These are phyloP conservation scores for Pomatorhinus ruficollis DNA, from an alignment of 2,113 vertebrate genomes.

Conservation along the genomic window DNA sequence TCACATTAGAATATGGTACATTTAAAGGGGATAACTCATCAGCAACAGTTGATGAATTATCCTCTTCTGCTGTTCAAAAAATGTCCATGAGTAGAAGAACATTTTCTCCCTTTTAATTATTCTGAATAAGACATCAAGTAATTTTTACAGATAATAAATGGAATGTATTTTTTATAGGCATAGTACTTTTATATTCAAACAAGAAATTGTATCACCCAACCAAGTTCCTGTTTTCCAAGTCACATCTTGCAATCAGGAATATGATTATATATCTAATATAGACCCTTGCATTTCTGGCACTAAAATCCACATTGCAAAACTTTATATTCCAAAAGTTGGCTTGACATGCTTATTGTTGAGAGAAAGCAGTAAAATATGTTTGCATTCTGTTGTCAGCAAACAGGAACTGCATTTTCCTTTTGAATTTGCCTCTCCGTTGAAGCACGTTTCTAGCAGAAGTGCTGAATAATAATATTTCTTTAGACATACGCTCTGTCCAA, in stretches of 20 bases:
- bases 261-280: not conserved
- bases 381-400: not conserved
- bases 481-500: not conserved
- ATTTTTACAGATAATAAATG: not conserved
- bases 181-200: not conserved
- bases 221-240: not conserved
- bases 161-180: not conserved
- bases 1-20: not conserved
- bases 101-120: not conserved
- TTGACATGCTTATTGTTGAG: not conserved
- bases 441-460: not conserved
- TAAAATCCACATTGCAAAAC: not conserved
- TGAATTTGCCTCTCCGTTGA: not conserved
- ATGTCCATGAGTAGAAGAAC: not conserved
- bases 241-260: not conserved
- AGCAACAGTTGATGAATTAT: not conserved
- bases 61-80: not conserved
- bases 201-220: not conserved
- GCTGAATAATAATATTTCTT: not conserved
- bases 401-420: not conserved
- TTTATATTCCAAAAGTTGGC: not conserved
- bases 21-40: not conserved
- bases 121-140: not conserved
- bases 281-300: not conserved
- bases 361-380: not conserved